These are phyloP conservation scores for Lutraria rhynchaena DNA, from an alignment of 1,140 invertebrate species.

Conservation along the genomic window DNA sequence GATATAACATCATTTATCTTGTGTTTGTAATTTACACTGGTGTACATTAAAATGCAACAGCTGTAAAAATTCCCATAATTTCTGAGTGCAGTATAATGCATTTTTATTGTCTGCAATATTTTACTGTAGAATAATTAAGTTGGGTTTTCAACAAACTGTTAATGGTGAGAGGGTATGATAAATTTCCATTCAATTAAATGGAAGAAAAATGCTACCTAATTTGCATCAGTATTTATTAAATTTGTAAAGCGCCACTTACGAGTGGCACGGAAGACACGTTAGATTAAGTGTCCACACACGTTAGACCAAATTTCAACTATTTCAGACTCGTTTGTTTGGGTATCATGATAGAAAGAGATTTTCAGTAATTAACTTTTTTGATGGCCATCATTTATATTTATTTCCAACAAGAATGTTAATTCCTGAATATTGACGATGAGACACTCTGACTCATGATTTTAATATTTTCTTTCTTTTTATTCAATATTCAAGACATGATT, in stretches of 20 bases:
- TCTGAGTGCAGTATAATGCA: no score
- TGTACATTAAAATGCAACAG: no score
- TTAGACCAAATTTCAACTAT: conserved; percentile 4
- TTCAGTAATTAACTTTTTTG: conserved; percentile 27
- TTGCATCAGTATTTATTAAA: conserved; percentile 26
- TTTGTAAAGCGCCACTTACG: background rate
- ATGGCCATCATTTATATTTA: conserved; percentile 22
- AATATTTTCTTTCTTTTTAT: background rate
- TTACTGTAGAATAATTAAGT: no score
- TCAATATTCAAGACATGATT: conserved; percentile 20
- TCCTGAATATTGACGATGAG: conserved; percentile 14
- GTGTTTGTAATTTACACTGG: no score
- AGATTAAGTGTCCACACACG: conserved; percentile 3
- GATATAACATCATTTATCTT: no score
- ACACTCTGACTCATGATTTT: conserved; percentile 5
- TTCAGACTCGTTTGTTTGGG: conserved; percentile 4
- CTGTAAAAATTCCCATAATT: no score
- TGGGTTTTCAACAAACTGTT: no score
- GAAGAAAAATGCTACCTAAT: conserved; percentile 4
- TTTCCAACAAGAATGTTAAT: conserved; percentile 40
- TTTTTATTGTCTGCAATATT: no score
- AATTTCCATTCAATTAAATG: conserved; percentile 12
- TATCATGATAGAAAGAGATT: background rate
- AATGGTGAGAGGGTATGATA: background rate
- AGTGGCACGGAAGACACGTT: background rate